These are phyloP conservation scores for Aphelinus certus DNA, from an alignment of 1,140 invertebrate genomes.

Conservation along the genomic window DNA sequence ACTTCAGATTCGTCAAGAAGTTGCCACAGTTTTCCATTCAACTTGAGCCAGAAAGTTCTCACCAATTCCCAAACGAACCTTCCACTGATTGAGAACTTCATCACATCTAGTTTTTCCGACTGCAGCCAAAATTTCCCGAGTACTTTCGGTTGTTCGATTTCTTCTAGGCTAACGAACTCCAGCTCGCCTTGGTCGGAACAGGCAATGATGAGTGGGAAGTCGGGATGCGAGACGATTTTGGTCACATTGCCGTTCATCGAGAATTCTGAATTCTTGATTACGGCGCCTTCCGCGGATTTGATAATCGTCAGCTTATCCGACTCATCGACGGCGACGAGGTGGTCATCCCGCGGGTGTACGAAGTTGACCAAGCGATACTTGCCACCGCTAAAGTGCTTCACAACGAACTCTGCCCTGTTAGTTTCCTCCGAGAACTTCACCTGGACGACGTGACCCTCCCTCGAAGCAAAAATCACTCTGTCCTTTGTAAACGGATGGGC, in stretches of 20 bases:
- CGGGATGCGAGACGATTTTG: slow-evolving; percentile 47
- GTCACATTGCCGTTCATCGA: slow-evolving; percentile 44
- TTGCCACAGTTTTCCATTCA: too few relatives aligned
- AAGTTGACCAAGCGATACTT: slow-evolving; percentile 50
- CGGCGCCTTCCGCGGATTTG: slow-evolving; percentile 43
- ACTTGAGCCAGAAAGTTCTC: slow-evolving; percentile 24
- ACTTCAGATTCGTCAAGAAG: slow-evolving; percentile 16
- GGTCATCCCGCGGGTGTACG: slow-evolving; percentile 56
- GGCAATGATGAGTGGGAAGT: slow-evolving; percentile 51
- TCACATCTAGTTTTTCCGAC: slow-evolving; percentile 45
- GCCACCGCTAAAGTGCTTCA: slow-evolving; percentile 42
- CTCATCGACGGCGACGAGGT: slow-evolving; percentile 44
- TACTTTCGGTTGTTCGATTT: slow-evolving; percentile 46
- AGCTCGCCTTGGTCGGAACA: slow-evolving; percentile 53
- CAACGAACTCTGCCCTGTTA: slow-evolving; percentile 12
- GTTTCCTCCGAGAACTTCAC: slow-evolving; percentile 37
- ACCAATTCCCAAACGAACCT: slow-evolving; percentile 45
- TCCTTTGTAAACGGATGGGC: slow-evolving; percentile 44
- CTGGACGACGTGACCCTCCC: slow-evolving; percentile 53
- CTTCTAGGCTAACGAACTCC: slow-evolving; percentile 42
- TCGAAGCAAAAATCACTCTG: slow-evolving; percentile 52
- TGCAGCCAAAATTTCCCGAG: slow-evolving; percentile 47
- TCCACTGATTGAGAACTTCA: slow-evolving; percentile 57
- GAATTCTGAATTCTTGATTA: slow-evolving; percentile 42
- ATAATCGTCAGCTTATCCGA: slow-evolving; percentile 46